Conservation (phyloP, 2,113 vertebrate genomes). For the Aptenodytes forsteri region DNA sequence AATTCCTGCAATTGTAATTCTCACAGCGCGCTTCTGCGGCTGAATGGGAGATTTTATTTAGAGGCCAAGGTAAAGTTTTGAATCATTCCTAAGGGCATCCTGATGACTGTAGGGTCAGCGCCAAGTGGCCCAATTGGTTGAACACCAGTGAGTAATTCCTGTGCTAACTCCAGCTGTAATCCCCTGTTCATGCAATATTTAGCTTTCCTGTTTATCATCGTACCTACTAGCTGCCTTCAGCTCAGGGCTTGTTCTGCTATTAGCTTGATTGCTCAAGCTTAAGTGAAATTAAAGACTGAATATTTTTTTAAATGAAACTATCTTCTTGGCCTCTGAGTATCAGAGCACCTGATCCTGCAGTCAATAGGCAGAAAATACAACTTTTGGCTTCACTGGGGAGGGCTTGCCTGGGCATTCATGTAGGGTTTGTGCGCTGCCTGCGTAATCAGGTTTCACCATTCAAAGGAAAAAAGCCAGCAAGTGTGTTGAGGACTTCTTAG, state of each 20-base stretch:
- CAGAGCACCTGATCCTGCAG: not conserved
- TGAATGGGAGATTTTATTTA: not conserved
- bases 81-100: not conserved
- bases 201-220: not conserved
- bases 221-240: not conserved
- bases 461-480: not conserved
- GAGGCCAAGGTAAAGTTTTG: slow-evolving; percentile 22
- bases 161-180: not conserved
- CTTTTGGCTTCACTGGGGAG: not conserved
- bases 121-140: not conserved
- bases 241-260: not conserved
- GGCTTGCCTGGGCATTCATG: not conserved
- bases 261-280: not conserved
- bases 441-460: not conserved
- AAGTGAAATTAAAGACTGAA: slow-evolving; percentile 12
- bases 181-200: slow-evolving; percentile 15
- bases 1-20: not conserved
- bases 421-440: not conserved
- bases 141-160: not conserved
- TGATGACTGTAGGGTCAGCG: not conserved
- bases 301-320: not conserved
- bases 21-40: accelerated
- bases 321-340: not conserved
- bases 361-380: not conserved
- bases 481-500: not conserved